These are phyloP conservation scores for Hydrocynus forskahlii DNA, from an alignment of 2,797 vertebrate species.

Conservation along the genomic window DNA sequence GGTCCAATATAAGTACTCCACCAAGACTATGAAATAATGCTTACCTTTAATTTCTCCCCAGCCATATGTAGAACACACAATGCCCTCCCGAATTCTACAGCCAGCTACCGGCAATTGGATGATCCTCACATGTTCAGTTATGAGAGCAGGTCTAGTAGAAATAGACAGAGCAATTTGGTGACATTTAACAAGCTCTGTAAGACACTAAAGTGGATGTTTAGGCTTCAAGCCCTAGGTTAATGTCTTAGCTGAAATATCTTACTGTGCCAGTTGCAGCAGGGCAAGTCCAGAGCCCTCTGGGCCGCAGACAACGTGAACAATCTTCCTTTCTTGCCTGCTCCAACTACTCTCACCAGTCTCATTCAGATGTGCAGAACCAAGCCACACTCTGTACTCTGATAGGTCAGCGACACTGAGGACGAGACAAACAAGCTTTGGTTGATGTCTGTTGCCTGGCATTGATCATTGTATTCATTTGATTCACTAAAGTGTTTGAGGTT, in stretches of 20 bases:
- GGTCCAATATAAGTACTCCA: neutral
- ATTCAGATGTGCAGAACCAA: conserved; percentile 89
- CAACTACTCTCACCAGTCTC: conserved; percentile 80
- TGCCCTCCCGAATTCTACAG: conserved; percentile 91
- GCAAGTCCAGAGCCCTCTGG: conserved; percentile 91
- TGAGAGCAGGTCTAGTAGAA: conserved; percentile 82
- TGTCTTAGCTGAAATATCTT: conserved; percentile 54
- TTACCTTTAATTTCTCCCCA: conserved; percentile 98
- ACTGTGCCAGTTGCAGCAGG: conserved; percentile 90
- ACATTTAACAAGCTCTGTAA: neutral
- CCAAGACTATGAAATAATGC: neutral
- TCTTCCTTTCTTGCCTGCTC: conserved; percentile 86
- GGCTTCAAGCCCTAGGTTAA: neutral
- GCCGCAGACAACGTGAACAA: conserved; percentile 92
- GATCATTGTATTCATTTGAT: neutral
- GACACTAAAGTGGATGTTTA: conserved; percentile 7
- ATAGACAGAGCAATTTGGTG: conserved; percentile 11
- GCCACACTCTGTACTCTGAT: conserved; percentile 92
- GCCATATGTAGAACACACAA: conserved; percentile 92
- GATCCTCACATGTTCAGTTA: conserved; percentile 86
- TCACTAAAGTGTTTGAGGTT: neutral
- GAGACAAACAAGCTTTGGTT: neutral
- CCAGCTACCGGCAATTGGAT: conserved; percentile 92
- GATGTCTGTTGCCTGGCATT: neutral
- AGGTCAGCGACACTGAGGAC: conserved; percentile 86